Evolutionary conservation across 2,797 vertebrate species (phyloP), one percentile per base, ranked within the genome.

Genomic region (Gymnoscopelus microlampas): DNA sequence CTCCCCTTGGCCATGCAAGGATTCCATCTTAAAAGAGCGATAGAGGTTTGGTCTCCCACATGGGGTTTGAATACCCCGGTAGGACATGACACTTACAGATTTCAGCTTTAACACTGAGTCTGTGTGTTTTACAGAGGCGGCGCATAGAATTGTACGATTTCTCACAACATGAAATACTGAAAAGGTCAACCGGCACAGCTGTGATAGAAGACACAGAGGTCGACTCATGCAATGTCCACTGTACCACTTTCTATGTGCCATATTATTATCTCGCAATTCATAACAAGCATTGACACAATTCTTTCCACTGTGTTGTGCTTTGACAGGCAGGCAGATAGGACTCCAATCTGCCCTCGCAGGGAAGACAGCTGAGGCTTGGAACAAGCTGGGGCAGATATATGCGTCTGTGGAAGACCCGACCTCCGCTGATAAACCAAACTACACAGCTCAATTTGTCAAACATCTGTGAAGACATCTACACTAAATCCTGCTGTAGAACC

Each of bases 351-450:
- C 85, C 82, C 76, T 83, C 0, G 55, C 54, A 11, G 65, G 67
- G 71, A 83, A 70, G 69, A 62, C 64, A 75, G 54, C 61, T n/a
- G 56, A 77, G 74, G 56, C 78, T 26, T 62, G 51, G 68, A 78
- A 88, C 92, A 90, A 91, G 91, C 87, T 66, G 82, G 77, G 73
- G 78, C 90, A 91, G 76, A 92, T 86, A 73, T 71, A 53, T 48
- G 55, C 59, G 68, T 76, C 73, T 79, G 68, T 50, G 66, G 69
- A 71, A 81, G 26, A 14, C 39, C 9, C 6, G 71, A 60, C 68
- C 67, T 76, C 74, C 71, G 29, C 62, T 70, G 67, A 66, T 60
- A 65, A 77, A 74, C 44, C 26, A 65, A 74, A 66, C 23, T 56
- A 55, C 62, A 59, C 51, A 70, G 57, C 12, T 26, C 14, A 47